These are phyloP conservation scores for Desmodus rotundus DNA, from an alignment of 2,113 vertebrate species.

Conservation along the genomic window DNA sequence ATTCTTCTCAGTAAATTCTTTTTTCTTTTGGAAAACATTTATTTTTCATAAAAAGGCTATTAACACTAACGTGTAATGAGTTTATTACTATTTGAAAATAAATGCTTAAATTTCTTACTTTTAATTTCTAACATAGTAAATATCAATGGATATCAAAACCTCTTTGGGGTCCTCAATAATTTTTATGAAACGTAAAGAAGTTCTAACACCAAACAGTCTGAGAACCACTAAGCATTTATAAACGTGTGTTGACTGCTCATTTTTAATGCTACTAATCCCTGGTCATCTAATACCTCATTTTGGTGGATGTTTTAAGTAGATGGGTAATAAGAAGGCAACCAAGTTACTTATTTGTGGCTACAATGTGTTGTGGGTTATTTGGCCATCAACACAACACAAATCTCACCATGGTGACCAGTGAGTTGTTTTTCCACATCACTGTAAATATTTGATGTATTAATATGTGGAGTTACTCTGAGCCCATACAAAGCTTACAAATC, in stretches of 20 bases:
- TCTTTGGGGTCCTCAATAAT: neutral
- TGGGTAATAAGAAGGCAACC: neutral
- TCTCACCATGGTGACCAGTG: neutral
- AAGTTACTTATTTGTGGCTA: neutral
- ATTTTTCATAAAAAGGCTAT: conserved; percentile 1
- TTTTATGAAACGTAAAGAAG: neutral
- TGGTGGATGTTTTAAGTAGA: neutral
- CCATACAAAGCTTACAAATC: neutral
- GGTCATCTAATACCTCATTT: neutral
- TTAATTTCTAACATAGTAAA: neutral
- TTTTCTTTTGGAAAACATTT: conserved; percentile 18
- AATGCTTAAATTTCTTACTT: neutral
- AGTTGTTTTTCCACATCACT: neutral
- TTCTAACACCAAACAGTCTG: neutral
- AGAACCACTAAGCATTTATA: neutral
- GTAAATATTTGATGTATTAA: neutral
- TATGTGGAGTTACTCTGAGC: neutral
- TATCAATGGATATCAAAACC: neutral
- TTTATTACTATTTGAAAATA: neutral
- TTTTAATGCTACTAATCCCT: neutral
- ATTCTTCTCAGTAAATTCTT: neutral
- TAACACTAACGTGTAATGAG: neutral
- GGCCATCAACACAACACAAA: neutral
- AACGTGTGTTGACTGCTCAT: neutral
- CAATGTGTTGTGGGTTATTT: neutral